Conservation (phyloP, 1,140 invertebrate genomes). For the Drosophila cardini region DNA sequence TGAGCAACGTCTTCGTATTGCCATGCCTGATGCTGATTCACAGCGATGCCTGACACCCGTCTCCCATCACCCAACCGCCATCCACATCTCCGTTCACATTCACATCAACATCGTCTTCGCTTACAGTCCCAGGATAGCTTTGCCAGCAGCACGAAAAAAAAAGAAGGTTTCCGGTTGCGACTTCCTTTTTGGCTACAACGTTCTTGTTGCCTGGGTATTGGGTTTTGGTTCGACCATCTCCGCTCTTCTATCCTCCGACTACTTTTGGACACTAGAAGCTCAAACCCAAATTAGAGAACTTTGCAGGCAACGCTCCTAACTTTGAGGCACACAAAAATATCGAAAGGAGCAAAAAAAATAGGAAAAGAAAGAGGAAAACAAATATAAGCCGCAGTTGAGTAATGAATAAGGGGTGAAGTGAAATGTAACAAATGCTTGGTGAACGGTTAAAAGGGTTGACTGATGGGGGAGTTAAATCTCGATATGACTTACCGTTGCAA, state of each 20-base stretch:
- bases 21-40: constrained; percentile 55
- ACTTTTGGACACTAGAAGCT: constrained; percentile 68
- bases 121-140: constrained; percentile 58
- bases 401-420: constrained; percentile 53
- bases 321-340: constrained; percentile 61
- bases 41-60: constrained; percentile 41
- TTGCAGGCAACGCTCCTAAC: constrained; percentile 44
- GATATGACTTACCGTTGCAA: neutral
- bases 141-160: constrained; percentile 50
- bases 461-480: neutral
- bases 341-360: constrained; percentile 62
- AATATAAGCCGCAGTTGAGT: constrained; percentile 34
- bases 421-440: constrained; percentile 7
- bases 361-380: constrained; percentile 40
- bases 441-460: neutral
- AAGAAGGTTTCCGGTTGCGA: constrained; percentile 81
- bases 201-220: constrained; percentile 22
- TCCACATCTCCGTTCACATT: neutral
- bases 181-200: constrained; percentile 61
- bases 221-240: neutral
- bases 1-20: constrained; percentile 44
- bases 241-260: constrained; percentile 19
- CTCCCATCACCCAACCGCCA: constrained; percentile 2
- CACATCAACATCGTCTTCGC: constrained; percentile 33
- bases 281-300: constrained; percentile 81